A percentile compares a stretch with the other conserved stretches of the same genome.
Evolutionary conservation across 2,797 vertebrate species (phyloP).

Genomic region (Aotus griseimembra): DNA sequence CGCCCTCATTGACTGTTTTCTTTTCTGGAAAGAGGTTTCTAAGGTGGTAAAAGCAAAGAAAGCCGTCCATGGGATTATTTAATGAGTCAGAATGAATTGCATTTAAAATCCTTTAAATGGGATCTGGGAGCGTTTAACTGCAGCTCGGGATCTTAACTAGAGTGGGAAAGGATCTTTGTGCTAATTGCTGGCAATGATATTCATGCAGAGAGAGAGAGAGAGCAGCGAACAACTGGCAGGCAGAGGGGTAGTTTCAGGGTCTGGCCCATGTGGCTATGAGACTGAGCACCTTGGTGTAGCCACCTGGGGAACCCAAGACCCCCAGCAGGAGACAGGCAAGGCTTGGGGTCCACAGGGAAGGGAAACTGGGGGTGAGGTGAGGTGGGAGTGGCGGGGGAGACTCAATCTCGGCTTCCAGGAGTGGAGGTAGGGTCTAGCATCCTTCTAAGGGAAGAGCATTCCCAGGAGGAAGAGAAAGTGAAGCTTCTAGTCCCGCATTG

Average conservation of each 20-base stretch:
- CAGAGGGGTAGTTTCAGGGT: conserved; percentile 82
- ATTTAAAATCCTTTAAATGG: conserved; percentile 89
- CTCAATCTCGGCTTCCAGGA: not conserved
- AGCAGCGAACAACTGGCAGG: conserved; percentile 84
- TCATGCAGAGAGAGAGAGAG: conserved; percentile 84
- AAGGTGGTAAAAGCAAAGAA: conserved; percentile 82
- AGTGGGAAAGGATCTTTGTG: conserved; percentile 86
- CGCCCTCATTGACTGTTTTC: conserved; percentile 42
- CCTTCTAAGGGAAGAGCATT: not conserved
- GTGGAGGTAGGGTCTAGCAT: not conserved
- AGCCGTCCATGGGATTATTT: conserved; percentile 87
- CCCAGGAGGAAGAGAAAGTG: not conserved
- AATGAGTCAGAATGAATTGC: conserved; percentile 89
- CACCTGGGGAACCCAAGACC: conserved; percentile 24
- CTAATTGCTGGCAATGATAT: conserved; percentile 89
- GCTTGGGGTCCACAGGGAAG: not conserved
- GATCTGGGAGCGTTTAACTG: conserved; percentile 89
- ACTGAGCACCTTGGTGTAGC: conserved; percentile 61
- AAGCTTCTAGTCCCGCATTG: not conserved
- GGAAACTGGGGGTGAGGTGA: not conserved
- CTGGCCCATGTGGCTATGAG: conserved; percentile 71
- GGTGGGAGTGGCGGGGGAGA: fast-evolving
- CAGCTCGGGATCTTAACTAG: conserved; percentile 88
- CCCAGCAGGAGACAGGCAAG: not conserved
- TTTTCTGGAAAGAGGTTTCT: conserved; percentile 78